These are phyloP conservation scores for Pantherophis vulpinus DNA, from an alignment of 2,797 vertebrate genomes.

Conservation along the genomic window DNA sequence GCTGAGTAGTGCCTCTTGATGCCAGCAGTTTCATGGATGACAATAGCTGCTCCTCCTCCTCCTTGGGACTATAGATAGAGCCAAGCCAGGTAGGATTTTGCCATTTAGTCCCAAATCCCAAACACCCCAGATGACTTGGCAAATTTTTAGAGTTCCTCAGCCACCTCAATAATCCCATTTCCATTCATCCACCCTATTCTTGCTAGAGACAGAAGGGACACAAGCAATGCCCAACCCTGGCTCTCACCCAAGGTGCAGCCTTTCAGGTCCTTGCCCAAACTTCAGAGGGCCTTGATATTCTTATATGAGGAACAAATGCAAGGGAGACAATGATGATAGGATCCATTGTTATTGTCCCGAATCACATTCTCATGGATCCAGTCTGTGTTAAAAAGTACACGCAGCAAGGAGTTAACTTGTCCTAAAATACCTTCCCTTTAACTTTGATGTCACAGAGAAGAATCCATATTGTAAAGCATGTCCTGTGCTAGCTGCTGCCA, in stretches of 20 bases:
- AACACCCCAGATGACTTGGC: neutral
- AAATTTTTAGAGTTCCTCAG: neutral
- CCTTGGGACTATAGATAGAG: neutral
- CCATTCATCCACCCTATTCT: neutral
- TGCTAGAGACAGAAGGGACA: neutral
- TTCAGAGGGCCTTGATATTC: neutral
- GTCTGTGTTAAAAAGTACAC: neutral
- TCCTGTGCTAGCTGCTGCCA: neutral
- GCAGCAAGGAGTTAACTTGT: neutral
- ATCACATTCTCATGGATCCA: neutral
- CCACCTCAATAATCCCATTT: neutral
- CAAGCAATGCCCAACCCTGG: neutral
- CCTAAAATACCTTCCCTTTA: neutral
- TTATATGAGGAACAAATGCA: neutral
- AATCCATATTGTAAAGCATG: neutral
- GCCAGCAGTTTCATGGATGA: neutral
- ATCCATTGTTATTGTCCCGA: neutral
- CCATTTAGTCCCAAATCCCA: neutral
- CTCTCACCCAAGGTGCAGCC: neutral
- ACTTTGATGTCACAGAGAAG: neutral
- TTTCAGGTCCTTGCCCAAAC: neutral
- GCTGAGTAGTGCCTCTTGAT: neutral
- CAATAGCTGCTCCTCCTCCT: neutral
- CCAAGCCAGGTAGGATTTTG: neutral
- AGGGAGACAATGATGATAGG: neutral